Conservation (phyloP, 2,113 vertebrate species). For the Regulus satrapa region DNA sequence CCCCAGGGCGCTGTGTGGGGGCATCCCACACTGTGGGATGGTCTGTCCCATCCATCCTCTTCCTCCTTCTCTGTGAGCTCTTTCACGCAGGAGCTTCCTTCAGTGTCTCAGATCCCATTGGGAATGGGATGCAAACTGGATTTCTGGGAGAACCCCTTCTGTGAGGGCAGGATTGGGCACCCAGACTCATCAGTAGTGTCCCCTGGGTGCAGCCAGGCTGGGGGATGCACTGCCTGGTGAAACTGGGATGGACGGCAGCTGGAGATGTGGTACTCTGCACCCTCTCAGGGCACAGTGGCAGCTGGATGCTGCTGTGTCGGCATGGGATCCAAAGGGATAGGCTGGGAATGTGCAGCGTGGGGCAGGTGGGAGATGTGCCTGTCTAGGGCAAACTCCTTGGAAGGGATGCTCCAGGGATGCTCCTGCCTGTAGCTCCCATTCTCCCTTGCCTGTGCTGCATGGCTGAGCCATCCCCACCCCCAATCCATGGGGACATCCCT, state of each 20-base stretch:
- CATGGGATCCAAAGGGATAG: not conserved
- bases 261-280: accelerated
- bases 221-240: not conserved
- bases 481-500: not conserved
- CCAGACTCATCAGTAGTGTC: not conserved
- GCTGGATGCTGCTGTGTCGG: accelerated
- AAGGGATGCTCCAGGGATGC: not conserved
- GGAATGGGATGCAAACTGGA: not conserved
- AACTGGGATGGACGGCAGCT: not conserved
- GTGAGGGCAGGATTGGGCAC: not conserved
- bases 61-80: not conserved
- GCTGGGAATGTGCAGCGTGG: not conserved
- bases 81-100: not conserved
- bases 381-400: not conserved
- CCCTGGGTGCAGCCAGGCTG: not conserved
- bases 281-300: not conserved
- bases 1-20: not conserved
- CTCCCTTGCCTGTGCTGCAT: not conserved
- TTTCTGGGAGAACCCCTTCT: not conserved
- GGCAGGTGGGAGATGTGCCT: not conserved
- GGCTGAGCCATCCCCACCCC: not conserved
- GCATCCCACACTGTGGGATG: accelerated
- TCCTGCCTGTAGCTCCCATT: not conserved
- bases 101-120: accelerated
- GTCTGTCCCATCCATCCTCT: not conserved